These are phyloP conservation scores for Dinocampus coccinellae DNA, from an alignment of 2,888 invertebrate species.

Conservation along the genomic window DNA sequence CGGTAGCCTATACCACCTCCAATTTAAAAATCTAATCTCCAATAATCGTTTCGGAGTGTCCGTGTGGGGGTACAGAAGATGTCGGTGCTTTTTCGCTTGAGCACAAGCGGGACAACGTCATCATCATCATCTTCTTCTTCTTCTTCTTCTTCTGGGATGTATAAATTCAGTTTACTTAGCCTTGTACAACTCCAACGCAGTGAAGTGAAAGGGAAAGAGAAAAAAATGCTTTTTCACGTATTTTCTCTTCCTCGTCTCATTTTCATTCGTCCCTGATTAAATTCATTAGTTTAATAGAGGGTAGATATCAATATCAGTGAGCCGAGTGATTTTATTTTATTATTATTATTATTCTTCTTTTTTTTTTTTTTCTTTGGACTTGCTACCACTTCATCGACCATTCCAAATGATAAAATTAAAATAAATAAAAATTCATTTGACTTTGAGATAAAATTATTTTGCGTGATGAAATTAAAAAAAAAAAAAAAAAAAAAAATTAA, in stretches of 20 bases:
- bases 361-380: too few relatives aligned
- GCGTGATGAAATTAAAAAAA: neutral
- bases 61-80: slow-evolving; percentile 37
- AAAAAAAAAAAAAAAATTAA: neutral
- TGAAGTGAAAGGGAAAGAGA: slow-evolving; percentile 24
- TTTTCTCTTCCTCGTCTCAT: slow-evolving; percentile 49
- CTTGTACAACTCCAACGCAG: slow-evolving; percentile 41
- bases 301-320: slow-evolving; percentile 65
- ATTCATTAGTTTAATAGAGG: slow-evolving; percentile 69
- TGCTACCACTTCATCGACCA: too few relatives aligned
- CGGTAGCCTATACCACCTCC: slow-evolving; percentile 58
- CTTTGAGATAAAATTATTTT: neutral
- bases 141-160: too few relatives aligned
- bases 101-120: slow-evolving; percentile 5
- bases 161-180: slow-evolving; percentile 54
- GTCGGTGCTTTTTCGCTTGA: slow-evolving; percentile 40
- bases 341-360: slow-evolving; percentile 27
- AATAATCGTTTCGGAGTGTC: slow-evolving; percentile 63
- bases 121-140: slow-evolving; percentile 34
- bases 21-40: slow-evolving; percentile 70
- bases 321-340: slow-evolving; percentile 59
- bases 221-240: too few relatives aligned
- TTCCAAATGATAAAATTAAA: too few relatives aligned
- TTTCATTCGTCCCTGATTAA: slow-evolving; percentile 67
- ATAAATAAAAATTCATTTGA: neutral